Evolutionary conservation across 2,113 vertebrate species (phyloP).

Genomic region (Scophthalmus maximus): DNA sequence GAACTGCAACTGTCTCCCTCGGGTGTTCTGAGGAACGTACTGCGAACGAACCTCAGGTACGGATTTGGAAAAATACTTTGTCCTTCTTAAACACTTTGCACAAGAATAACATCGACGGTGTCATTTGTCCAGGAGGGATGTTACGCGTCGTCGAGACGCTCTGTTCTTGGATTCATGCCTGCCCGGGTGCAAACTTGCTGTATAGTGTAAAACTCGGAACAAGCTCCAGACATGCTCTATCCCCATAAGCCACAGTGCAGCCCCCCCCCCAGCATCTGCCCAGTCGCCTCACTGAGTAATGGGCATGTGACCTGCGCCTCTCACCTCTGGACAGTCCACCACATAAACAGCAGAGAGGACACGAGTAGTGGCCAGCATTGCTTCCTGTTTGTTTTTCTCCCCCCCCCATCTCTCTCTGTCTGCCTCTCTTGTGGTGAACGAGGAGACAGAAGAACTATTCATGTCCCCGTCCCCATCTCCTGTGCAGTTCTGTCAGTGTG

Average conservation of each 20-base stretch:
- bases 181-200: constrained; percentile 49
- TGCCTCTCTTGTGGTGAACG: constrained; percentile 61
- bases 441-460: constrained; percentile 79
- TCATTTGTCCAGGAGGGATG: background rate
- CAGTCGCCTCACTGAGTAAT: constrained; percentile 52
- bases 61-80: too few species aligned
- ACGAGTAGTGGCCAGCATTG: constrained; percentile 47
- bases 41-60: background rate
- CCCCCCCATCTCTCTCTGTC: background rate
- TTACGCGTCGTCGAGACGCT: too few species aligned
- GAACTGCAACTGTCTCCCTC: background rate
- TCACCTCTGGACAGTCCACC: constrained; percentile 58
- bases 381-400: constrained; percentile 60
- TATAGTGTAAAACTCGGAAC: too few species aligned
- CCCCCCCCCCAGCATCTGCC: constrained; percentile 33
- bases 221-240: too few species aligned
- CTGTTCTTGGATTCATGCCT: constrained; percentile 9
- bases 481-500: constrained; percentile 63
- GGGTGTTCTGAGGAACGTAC: background rate
- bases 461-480: constrained; percentile 69
- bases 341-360: constrained; percentile 47
- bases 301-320: constrained; percentile 27
- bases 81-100: too few species aligned
- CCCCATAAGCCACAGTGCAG: background rate
- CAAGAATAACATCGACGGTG: too few species aligned